phyloP scores from a whole-genome alignment of 2,888 invertebrate species.

The Mesorhabditis spiculigera region DNA sequence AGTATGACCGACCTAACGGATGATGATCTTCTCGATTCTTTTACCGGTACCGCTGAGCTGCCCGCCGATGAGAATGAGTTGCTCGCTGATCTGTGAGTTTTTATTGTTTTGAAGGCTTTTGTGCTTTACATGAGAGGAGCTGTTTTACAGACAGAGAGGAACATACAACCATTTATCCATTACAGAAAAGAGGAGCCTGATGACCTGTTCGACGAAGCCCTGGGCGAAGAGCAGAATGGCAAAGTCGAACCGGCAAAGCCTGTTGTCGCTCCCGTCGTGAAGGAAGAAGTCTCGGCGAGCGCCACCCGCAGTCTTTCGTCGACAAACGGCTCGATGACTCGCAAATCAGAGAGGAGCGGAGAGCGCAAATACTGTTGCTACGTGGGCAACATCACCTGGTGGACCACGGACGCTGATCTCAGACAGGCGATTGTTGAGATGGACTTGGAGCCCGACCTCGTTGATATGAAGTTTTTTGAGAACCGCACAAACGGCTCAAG shows the following conservation, averaged over 20 bases:
- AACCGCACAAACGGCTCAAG: slow-evolving; percentile 77
- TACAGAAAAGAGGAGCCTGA: background rate
- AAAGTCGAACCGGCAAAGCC: background rate
- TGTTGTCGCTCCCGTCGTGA: no score
- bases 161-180: no score
- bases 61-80: slow-evolving; percentile 1
- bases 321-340: background rate
- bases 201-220: background rate
- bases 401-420: slow-evolving; percentile 56
- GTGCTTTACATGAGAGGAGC: no score
- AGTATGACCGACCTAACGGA: background rate
- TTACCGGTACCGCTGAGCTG: background rate
- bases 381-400: slow-evolving; percentile 95
- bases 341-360: background rate
- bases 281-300: background rate
- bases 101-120: background rate
- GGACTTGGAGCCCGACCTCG: slow-evolving; percentile 70
- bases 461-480: slow-evolving; percentile 98
- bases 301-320: background rate
- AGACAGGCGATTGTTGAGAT: no score
- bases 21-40: background rate
- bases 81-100: background rate
- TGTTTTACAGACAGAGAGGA: no score
- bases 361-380: slow-evolving; percentile 73
- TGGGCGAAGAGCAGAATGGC: background rate